Evolutionary conservation across 2,888 invertebrate genomes (phyloP).

Genomic region (Eupithecia vulgata): DNA sequence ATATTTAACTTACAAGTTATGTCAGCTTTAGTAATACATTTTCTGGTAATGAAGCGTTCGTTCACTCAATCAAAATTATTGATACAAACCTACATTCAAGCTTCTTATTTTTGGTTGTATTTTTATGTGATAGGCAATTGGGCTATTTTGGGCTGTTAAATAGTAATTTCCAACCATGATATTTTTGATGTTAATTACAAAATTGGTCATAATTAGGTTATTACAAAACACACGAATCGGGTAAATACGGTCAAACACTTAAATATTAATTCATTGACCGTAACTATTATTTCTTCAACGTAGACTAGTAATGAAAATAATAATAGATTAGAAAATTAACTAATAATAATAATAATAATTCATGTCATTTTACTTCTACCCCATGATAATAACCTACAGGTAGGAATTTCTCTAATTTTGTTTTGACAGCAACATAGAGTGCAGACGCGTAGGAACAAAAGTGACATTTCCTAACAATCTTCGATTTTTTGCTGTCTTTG

Average conservation of each 20-base stretch:
- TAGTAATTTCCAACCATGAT: not conserved
- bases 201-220: constrained; percentile 1
- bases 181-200: not conserved
- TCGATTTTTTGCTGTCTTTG: too few species aligned
- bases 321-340: too few species aligned
- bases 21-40: not conserved
- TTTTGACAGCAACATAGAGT: not conserved
- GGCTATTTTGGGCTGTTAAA: not conserved
- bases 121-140: not conserved
- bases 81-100: not conserved
- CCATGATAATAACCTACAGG: not conserved
- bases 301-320: too few species aligned
- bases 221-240: not conserved
- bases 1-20: not conserved
- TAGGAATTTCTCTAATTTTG: not conserved
- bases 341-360: too few species aligned
- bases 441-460: too few species aligned
- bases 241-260: not conserved
- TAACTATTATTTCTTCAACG: not conserved
- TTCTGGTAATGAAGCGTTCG: not conserved
- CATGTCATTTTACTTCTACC: not conserved
- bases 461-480: too few species aligned
- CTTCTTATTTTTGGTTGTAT: not conserved
- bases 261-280: not conserved
- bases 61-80: too few species aligned